Percentiles rank a stretch among this genome's conserved stretches.
These are phyloP conservation scores for Hypothenemus hampei DNA, from an alignment of 1,140 invertebrate species.

Conservation along the genomic window DNA sequence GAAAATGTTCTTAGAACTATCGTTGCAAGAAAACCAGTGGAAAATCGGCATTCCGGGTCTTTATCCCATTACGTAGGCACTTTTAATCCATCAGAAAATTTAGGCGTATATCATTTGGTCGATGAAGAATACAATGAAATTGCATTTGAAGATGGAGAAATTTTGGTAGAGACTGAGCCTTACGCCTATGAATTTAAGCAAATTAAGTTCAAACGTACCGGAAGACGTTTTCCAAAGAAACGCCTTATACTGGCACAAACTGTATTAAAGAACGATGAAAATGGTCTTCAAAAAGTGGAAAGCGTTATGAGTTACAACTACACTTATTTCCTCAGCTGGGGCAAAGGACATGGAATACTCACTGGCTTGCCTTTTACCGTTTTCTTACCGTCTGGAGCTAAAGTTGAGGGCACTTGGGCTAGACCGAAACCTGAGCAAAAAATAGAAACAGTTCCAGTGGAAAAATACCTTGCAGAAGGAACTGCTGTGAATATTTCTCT, in stretches of 20 bases:
- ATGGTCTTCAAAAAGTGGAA: constrained; percentile 53
- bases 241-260: constrained; percentile 54
- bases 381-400: constrained; percentile 53
- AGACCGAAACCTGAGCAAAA: constrained; percentile 54
- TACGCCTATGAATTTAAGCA: constrained; percentile 64
- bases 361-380: constrained; percentile 68
- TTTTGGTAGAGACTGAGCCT: constrained; percentile 73
- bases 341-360: constrained; percentile 68
- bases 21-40: constrained; percentile 49
- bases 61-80: constrained; percentile 63
- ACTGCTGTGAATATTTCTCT: constrained; percentile 75
- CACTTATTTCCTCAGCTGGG: constrained; percentile 68
- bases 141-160: constrained; percentile 60
- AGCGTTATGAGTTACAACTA: constrained; percentile 65
- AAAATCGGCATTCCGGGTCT: constrained; percentile 44
- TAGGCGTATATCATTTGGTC: constrained; percentile 63
- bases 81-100: constrained; percentile 55
- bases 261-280: constrained; percentile 57
- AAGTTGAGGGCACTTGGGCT: constrained; percentile 64
- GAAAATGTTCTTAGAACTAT: constrained; percentile 46
- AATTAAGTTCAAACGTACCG: constrained; percentile 57
- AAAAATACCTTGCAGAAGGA: constrained; percentile 60
- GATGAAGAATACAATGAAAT: constrained; percentile 56
- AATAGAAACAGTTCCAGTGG: constrained; percentile 56
- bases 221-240: constrained; percentile 52